Evolutionary conservation across 2,113 vertebrate genomes (phyloP), one percentile per base, ranked within the genome.

Genomic region (Mesitornis unicolor): DNA sequence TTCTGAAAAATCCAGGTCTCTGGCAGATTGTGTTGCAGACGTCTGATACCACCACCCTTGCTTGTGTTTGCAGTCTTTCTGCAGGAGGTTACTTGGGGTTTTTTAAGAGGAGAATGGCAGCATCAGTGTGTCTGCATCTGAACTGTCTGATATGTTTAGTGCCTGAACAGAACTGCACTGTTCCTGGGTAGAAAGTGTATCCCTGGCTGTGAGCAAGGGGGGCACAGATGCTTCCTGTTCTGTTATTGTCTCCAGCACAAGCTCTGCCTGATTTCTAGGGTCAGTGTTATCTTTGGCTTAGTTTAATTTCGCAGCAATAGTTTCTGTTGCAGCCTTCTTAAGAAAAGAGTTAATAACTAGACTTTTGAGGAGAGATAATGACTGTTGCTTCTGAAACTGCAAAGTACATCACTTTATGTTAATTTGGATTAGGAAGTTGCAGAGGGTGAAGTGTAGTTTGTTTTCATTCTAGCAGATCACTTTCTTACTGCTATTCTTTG

Each of bases 101-200:
- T 38, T 45, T 31, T 29, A 21, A 24, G 26, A 53, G 43, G 14
- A 12, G 21, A 35, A 42, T 16, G 24, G 42, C 48, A 14, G 12
- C 16, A 2, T 15, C 47, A 45, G n/a, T 7, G 26, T 2, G 0
- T 43, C 1, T 11, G 36, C 17, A 5, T 56, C 19, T 26, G 15
- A 56, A 11, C 74, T 89, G 14, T 35, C 17, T 25, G 35, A 3
- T n/a, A 1, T 1, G 1, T 25, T 40, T 33, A 40, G 15, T 85
- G 57, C 31, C 36, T 20, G 31, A n/a, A 25, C 16, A 57, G 60
- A 59, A 1, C n/a, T 50, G 16, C 12, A 6, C 31, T 78, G 40
- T 56, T 53, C 36, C 0, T 0, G n/a, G 9, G 2, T 59, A 22
- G 28, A 40, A 42, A 5, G 16, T 9, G 16, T 28, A 14, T 6